Percentiles rank a stretch among this genome's conserved stretches.
Evolutionary conservation across 2,797 vertebrate genomes (phyloP).

Genomic region (Acrossocheilus fasciatus): DNA sequence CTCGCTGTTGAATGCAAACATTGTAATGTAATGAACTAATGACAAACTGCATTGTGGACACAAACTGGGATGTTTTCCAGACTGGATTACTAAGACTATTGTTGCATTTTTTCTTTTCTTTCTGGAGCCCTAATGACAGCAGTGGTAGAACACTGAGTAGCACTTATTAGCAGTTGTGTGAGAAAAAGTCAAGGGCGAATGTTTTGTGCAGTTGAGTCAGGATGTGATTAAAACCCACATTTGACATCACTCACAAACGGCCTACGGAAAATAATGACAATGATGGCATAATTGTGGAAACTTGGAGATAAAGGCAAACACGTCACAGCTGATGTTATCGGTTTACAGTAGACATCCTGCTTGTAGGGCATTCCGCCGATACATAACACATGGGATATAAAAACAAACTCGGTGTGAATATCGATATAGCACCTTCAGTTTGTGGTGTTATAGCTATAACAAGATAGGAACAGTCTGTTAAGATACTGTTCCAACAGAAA

Average conservation of each 20-base stretch:
- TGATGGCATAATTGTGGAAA: constrained; percentile 24
- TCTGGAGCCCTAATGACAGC: background rate
- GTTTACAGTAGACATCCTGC: background rate
- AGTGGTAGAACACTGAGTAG: background rate
- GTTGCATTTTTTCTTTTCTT: background rate
- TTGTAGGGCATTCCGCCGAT: background rate
- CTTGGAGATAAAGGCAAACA: constrained; percentile 10
- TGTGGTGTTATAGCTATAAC: background rate
- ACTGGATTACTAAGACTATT: background rate
- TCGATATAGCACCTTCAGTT: constrained; percentile 13
- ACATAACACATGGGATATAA: background rate
- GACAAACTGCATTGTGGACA: background rate
- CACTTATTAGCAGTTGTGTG: background rate
- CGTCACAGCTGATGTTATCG: constrained; percentile 6
- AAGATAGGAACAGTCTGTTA: constrained; percentile 28
- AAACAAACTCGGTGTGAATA: background rate
- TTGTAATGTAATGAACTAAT: background rate
- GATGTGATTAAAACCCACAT: constrained; percentile 21
- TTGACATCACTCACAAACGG: constrained; percentile 9
- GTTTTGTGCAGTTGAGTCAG: background rate
- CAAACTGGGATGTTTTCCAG: background rate
- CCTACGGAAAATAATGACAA: constrained; percentile 13
- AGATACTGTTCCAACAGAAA: constrained; percentile 22
- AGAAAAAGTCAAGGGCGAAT: constrained; percentile 21
- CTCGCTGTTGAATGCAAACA: background rate